phyloP scores from a whole-genome alignment of 2,888 invertebrate genomes.

The Microctonus brassicae region DNA sequence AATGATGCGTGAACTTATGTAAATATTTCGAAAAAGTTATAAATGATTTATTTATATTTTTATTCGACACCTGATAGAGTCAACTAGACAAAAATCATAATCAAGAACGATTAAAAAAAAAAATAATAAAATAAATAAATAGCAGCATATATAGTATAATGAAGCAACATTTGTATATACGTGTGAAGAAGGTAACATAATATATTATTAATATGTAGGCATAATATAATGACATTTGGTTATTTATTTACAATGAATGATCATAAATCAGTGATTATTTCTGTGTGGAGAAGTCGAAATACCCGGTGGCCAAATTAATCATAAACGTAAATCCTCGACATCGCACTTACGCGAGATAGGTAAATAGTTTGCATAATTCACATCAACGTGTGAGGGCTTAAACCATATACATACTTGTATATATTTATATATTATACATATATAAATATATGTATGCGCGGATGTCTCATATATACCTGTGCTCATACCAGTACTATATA shows the following conservation, averaged over 20 bases:
- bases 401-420: conserved; percentile 26
- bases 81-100: conserved; percentile 15
- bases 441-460: background rate
- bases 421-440: no score
- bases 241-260: conserved; percentile 50
- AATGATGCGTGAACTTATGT: conserved; percentile 25
- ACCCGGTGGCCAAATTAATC: conserved; percentile 46
- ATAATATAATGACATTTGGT: conserved; percentile 9
- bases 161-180: conserved; percentile 2
- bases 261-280: conserved; percentile 50
- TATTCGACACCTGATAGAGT: conserved; percentile 25
- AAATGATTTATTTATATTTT: conserved; percentile 8
- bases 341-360: conserved; percentile 44
- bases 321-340: conserved; percentile 48
- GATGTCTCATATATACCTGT: background rate
- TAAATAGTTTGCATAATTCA: conserved; percentile 52
- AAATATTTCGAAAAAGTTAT: background rate
- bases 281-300: conserved; percentile 47
- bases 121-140: background rate
- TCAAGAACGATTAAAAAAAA: background rate
- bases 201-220: conserved; percentile 8
- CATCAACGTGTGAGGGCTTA: conserved; percentile 49
- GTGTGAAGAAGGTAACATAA: background rate
- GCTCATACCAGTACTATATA: no score
- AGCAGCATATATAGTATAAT: background rate